phyloP scores from a whole-genome alignment of 2,113 vertebrate genomes.

The Eclectus roratus region DNA sequence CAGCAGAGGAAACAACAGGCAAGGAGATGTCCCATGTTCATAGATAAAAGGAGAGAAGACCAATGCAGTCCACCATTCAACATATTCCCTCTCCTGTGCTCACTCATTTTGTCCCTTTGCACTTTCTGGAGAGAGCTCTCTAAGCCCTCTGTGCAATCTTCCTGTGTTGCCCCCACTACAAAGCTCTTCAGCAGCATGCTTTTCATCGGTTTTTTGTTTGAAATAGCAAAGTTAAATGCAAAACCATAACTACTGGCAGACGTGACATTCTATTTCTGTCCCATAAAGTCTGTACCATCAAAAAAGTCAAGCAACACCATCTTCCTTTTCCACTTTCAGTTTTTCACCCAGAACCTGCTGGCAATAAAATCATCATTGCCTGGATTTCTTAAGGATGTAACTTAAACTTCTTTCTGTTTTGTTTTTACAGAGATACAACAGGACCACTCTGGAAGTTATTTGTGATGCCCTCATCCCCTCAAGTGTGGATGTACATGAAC shows the following conservation, averaged over 20 bases:
- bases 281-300: not conserved
- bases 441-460: not conserved
- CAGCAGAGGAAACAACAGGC: not conserved
- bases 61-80: not conserved
- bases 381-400: not conserved
- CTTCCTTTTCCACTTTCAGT: not conserved
- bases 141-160: not conserved
- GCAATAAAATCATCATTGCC: not conserved
- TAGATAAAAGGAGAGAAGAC: not conserved
- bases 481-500: not conserved
- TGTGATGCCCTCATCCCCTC: not conserved
- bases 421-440: not conserved
- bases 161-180: not conserved
- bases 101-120: not conserved
- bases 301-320: not conserved
- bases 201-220: not conserved
- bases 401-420: not conserved
- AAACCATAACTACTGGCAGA: not conserved
- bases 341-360: not conserved
- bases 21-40: not conserved
- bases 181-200: not conserved
- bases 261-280: not conserved
- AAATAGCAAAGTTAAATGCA: not conserved
- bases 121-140: not conserved
- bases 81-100: not conserved